Base-by-base conservation (phyloP, 2,888 invertebrate genomes). In the Caenorhabditis panamensis region DNA sequence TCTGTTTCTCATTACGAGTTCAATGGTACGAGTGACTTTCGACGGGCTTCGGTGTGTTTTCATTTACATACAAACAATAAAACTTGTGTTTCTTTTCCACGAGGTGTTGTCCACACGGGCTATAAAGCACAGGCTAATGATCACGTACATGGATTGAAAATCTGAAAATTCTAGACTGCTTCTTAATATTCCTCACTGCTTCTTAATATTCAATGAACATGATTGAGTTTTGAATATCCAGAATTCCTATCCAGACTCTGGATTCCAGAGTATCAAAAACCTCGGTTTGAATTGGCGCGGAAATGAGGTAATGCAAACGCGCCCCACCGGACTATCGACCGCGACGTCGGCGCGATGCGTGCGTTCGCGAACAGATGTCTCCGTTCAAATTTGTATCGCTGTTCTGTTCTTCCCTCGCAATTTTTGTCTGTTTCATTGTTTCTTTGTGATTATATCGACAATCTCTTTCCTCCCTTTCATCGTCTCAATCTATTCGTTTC, bases 51-150 rank as follows among this genome's bases (percentile, higher is more conserved):
- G n/a, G 18, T 31, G 16, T 58, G 11, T 13, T 72, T 71, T 56
- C 36, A 63, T 24, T 64, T 72, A 72, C 72, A 72, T 72, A 64
- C 72, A 72, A 71, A 41, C 18, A 72, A 72, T 72, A 56, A 72
- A 72, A 72, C 63, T 64, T 72, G 72, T 64, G 47, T 51, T 53
- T 61, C 31, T 58, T 59, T 37, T 49, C 0, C 18, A 54, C 41
- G n/a, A n/a, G n/a, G 31, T 9, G 31, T 31, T 31, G 31, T 31
- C 31, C n/a, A n/a, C n/a, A n/a, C n/a, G n/a, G n/a, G n/a, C n/a
- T n/a, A n/a, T n/a, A n/a, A n/a, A n/a, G n/a, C n/a, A n/a, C n/a
- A n/a, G n/a, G n/a, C n/a, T n/a, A n/a, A n/a, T n/a, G n/a, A n/a
- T n/a, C n/a, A n/a, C n/a, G n/a, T n/a, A n/a, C n/a, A n/a, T n/a